These are phyloP conservation scores for Paracentrotus lividus DNA, from an alignment of 53 echinoderm and acorn worm genomes.

Conservation along the genomic window DNA sequence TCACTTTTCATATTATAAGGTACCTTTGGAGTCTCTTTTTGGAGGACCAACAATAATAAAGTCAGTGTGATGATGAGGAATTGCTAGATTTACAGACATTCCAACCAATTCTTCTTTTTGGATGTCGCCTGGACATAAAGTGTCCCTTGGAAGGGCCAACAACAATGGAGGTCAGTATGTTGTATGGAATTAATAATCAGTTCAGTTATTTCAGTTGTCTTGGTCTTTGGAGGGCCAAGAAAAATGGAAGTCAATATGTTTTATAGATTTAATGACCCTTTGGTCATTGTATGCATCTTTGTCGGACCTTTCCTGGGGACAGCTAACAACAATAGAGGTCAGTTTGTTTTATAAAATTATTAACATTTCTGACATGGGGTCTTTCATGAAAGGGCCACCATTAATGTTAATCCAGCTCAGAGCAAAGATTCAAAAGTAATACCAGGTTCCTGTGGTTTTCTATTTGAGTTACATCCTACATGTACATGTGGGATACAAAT, in stretches of 20 bases:
- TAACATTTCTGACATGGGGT: too few relatives aligned
- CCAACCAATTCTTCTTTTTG: constrained; percentile 42
- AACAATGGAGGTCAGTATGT: constrained; percentile 30
- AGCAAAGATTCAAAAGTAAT: too few relatives aligned
- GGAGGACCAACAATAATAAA: too few relatives aligned
- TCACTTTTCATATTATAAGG: too few relatives aligned
- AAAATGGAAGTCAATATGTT: constrained; percentile 1
- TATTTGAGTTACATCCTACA: too few relatives aligned
- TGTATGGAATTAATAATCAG: too few relatives aligned
- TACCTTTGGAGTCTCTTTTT: not conserved
- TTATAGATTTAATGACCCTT: constrained; percentile 70
- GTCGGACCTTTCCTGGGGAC: not conserved
- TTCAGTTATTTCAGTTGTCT: not conserved
- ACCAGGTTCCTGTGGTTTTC: too few relatives aligned
- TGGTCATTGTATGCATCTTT: not conserved
- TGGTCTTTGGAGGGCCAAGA: not conserved
- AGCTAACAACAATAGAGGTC: constrained; percentile 6
- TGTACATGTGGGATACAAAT: too few relatives aligned
- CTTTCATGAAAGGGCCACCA: too few relatives aligned
- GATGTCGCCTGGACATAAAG: constrained; percentile 26
- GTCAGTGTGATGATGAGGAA: constrained; percentile 80
- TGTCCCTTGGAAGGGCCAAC: not conserved
- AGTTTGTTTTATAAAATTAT: not conserved
- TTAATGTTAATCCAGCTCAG: too few relatives aligned
- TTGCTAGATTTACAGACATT: constrained; percentile 73